Percentiles rank a stretch among this genome's conserved stretches.
Conservation (phyloP, 2,113 vertebrate genomes). For the Passer montanus region DNA sequence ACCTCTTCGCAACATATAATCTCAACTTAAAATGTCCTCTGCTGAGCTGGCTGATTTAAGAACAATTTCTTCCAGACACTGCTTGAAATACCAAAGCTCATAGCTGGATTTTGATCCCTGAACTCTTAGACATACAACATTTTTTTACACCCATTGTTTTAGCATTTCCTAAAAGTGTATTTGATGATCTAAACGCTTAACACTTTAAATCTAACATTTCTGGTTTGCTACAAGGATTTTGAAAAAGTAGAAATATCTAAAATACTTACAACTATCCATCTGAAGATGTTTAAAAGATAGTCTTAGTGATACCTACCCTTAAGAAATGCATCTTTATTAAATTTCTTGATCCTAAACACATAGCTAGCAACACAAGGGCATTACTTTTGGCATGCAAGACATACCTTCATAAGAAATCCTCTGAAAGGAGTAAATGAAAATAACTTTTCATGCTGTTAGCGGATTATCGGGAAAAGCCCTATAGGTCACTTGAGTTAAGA, state of each 20-base stretch:
- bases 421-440: background rate
- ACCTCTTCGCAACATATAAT: background rate
- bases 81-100: background rate
- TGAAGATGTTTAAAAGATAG: background rate
- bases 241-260: background rate
- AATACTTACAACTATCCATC: background rate
- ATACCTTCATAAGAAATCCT: background rate
- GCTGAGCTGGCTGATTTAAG: background rate
- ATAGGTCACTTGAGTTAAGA: background rate
- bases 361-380: background rate
- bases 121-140: background rate
- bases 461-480: background rate
- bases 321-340: background rate
- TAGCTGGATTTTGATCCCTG: background rate
- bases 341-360: background rate
- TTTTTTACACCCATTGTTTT: background rate
- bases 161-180: background rate
- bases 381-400: slow-evolving; percentile 27
- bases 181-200: background rate
- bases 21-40: background rate
- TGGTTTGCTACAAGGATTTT: background rate
- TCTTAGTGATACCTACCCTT: background rate
- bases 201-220: background rate
- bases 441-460: background rate
- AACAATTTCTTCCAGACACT: background rate